Evolutionary conservation across 2,888 invertebrate species (phyloP), one percentile per base, ranked within the genome.

Genomic region (Agrochola litura): DNA sequence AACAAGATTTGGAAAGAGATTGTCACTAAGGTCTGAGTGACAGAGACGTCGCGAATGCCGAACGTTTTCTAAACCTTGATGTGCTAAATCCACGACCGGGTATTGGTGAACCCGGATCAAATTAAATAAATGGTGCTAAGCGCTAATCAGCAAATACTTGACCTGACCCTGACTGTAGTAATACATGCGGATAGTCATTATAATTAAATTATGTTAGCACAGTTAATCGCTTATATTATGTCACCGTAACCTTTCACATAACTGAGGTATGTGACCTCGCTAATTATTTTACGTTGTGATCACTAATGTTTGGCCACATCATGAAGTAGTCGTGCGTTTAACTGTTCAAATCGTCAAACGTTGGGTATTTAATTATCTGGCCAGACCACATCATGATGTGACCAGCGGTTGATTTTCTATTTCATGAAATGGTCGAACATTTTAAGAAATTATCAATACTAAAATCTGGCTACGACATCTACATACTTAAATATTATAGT

Each of bases 231-330:
- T 30, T 69, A 75, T 22, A 43, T 68, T 68, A 83, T 78, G 73
- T 73, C 73, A 61, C 41, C 46, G 22, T 79, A 79, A 69, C 73
- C 65, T 79, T 78, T 83, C 46, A 71, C 4, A 65, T 63, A 61
- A 46, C n/a, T 54, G 8, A 63, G 78, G 67, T 41, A 71, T 77
- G 67, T 10, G 71, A 54, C 67, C 71, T 71, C 14, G 43, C 10
- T 43, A 43, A 43, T 2, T 43, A 43, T 9, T 43, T 43, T 43
- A 43, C 9, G 43, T 9, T 43, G 3, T 37, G 37, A 37, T 37
- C 37, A 37, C 37, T 37, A 37, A 37, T 37, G 37, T 37, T 37
- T 37, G 37, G 37, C 4, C 37, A 37, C 37, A 37, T 5, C 37
- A 37, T 43, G 43, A 43, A 43, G 9, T 43, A 43, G 9, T 43